These are phyloP conservation scores for Drosophila yooni DNA, from an alignment of 2,888 invertebrate species.

Conservation along the genomic window DNA sequence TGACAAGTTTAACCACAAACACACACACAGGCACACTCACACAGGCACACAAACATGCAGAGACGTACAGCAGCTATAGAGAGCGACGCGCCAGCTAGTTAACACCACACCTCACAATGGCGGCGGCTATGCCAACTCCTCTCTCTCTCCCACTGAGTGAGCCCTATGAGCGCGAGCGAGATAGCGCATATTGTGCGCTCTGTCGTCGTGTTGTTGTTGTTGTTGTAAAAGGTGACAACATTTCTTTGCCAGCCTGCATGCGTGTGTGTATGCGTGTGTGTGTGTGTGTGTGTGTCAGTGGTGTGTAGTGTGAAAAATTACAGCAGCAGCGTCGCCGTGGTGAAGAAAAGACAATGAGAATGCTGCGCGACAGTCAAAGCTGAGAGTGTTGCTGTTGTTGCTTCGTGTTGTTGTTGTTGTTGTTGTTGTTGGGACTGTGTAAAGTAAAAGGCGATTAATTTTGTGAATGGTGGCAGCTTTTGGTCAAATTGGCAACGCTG, in stretches of 20 bases:
- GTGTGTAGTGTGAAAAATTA: constrained; percentile 73
- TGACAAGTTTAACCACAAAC: constrained; percentile 83
- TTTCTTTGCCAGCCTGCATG: constrained; percentile 41
- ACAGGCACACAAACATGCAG: constrained; percentile 8
- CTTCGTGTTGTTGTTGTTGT: constrained; percentile 16
- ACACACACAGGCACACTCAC: constrained; percentile 50
- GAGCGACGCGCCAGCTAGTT: constrained; percentile 73
- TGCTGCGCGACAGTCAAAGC: constrained; percentile 42
- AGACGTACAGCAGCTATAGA: constrained; percentile 14
- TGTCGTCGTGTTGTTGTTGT: constrained; percentile 35
- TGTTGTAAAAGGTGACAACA: constrained; percentile 81
- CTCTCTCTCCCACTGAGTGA: constrained; percentile 29
- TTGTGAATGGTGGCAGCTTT: constrained; percentile 19
- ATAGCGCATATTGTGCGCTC: constrained; percentile 42
- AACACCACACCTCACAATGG: constrained; percentile 78
- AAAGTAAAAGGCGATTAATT: constrained; percentile 63
- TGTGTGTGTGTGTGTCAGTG: constrained; percentile 23
- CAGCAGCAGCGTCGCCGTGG: constrained; percentile 71
- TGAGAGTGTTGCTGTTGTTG: constrained; percentile 34
- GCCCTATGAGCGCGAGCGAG: constrained; percentile 60
- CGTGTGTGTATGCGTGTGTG: constrained; percentile 21
- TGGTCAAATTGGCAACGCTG: constrained; percentile 16
- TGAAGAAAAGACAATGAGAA: constrained; percentile 71
- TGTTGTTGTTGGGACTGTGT: constrained; percentile 22
- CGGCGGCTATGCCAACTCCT: constrained; percentile 64